phyloP scores from a whole-genome alignment of 2,113 vertebrate species.

The Sinocyclocheilus anshuiensis region DNA sequence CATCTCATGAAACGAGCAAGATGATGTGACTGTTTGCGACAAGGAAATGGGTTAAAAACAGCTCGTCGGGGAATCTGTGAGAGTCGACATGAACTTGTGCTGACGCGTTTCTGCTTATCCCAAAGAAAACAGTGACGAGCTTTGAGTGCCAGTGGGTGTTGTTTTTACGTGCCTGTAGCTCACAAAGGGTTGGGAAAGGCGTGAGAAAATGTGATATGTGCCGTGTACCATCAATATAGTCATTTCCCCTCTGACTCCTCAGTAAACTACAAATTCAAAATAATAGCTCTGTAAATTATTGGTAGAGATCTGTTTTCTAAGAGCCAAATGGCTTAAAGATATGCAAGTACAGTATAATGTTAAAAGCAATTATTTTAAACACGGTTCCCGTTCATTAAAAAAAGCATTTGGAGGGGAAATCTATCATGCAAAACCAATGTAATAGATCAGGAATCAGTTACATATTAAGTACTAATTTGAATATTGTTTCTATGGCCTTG shows the following conservation, averaged over 20 bases:
- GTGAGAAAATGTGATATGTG: neutral
- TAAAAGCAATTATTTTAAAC: neutral
- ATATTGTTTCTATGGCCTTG: neutral
- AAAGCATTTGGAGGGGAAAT: neutral
- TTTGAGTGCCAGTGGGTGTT: slow-evolving; percentile 12
- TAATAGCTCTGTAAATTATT: neutral
- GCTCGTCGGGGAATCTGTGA: neutral
- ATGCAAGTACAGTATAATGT: neutral
- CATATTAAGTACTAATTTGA: neutral
- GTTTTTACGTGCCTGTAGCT: slow-evolving; percentile 21
- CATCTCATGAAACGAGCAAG: slow-evolving; percentile 1
- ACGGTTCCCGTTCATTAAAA: neutral
- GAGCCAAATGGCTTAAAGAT: neutral
- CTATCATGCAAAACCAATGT: neutral
- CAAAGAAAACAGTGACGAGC: slow-evolving; percentile 10
- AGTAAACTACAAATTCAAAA: neutral
- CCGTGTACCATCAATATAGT: neutral
- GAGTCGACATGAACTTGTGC: neutral
- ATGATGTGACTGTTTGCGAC: neutral
- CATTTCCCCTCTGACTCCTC: neutral
- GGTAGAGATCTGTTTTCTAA: neutral
- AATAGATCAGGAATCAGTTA: neutral
- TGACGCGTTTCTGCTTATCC: neutral
- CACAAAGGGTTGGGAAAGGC: slow-evolving; percentile 10
- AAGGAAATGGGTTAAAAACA: slow-evolving; percentile 5